A percentile compares a stretch with the other conserved stretches of the same genome.
These are phyloP conservation scores for Chloroceryle aenea DNA, from an alignment of 2,113 vertebrate genomes.

Conservation along the genomic window DNA sequence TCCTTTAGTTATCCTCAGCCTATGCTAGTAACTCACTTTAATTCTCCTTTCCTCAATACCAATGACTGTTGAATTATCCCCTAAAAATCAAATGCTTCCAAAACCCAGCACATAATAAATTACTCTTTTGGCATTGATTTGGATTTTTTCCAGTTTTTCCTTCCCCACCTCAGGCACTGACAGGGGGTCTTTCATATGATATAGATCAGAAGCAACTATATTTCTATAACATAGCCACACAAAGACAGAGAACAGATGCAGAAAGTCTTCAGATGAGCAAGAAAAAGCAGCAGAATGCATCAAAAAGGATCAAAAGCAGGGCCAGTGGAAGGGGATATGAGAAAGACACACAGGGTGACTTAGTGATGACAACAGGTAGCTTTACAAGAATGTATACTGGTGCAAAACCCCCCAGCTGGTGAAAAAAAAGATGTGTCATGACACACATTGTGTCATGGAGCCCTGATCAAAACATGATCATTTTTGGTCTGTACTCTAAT, in stretches of 20 bases:
- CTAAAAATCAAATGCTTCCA: background rate
- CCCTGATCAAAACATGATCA: background rate
- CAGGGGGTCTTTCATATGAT: background rate
- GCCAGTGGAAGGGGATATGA: background rate
- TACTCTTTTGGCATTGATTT: fast-evolving
- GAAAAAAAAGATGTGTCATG: background rate
- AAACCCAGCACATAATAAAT: background rate
- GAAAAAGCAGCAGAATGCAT: background rate
- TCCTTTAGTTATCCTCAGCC: background rate
- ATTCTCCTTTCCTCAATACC: background rate
- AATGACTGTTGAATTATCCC: background rate
- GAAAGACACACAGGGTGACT: background rate
- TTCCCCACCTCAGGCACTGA: background rate
- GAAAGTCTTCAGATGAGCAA: background rate
- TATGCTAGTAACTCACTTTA: background rate
- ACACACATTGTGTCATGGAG: background rate
- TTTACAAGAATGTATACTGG: background rate
- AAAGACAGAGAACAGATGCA: background rate
- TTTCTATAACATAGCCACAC: too few relatives aligned
- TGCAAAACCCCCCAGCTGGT: background rate
- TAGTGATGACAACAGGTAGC: background rate
- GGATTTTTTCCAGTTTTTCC: background rate
- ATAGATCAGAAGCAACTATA: background rate
- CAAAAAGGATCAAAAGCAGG: background rate
- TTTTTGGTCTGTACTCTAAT: background rate